phyloP scores from a whole-genome alignment of 2,113 vertebrate genomes.

The Festucalex cinctus region DNA sequence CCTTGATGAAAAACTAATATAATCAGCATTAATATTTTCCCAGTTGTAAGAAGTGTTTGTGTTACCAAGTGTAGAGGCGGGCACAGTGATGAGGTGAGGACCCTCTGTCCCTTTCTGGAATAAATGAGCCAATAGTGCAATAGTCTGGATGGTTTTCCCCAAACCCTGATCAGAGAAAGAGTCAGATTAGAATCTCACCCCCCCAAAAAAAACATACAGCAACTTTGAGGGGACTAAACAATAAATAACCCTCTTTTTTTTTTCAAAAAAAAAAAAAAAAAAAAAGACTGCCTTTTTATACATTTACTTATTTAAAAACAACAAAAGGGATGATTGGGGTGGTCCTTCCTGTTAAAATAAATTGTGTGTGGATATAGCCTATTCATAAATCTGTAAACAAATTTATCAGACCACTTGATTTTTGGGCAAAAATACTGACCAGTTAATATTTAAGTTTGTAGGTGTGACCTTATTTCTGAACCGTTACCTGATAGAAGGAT shows the following conservation, averaged over 20 bases:
- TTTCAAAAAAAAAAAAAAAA: not conserved
- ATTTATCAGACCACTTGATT: too few relatives aligned
- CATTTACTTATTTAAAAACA: not conserved
- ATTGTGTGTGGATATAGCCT: too few relatives aligned
- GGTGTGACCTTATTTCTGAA: too few relatives aligned
- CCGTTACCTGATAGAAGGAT: too few relatives aligned
- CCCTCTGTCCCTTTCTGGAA: conserved; percentile 81
- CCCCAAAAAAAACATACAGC: not conserved
- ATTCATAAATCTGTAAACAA: too few relatives aligned
- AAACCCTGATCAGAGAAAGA: conserved; percentile 77
- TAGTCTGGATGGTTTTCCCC: conserved; percentile 97
- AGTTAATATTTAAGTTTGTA: too few relatives aligned
- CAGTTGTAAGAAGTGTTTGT: not conserved
- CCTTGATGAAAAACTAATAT: not conserved
- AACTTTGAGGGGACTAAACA: not conserved
- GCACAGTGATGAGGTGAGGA: conserved; percentile 91
- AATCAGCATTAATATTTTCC: not conserved
- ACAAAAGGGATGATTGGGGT: not conserved
- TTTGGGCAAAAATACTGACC: too few relatives aligned
- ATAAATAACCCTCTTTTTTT: not conserved
- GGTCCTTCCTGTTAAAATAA: too few relatives aligned
- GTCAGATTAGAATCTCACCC: not conserved
- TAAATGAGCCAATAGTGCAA: conserved; percentile 89
- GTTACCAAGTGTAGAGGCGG: conserved; percentile 91
- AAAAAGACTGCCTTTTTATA: not conserved